A percentile compares a stretch with the other conserved stretches of the same genome.
phyloP scores from a whole-genome alignment of 1,140 invertebrate genomes.

The Pogonognathellus flavescens region DNA sequence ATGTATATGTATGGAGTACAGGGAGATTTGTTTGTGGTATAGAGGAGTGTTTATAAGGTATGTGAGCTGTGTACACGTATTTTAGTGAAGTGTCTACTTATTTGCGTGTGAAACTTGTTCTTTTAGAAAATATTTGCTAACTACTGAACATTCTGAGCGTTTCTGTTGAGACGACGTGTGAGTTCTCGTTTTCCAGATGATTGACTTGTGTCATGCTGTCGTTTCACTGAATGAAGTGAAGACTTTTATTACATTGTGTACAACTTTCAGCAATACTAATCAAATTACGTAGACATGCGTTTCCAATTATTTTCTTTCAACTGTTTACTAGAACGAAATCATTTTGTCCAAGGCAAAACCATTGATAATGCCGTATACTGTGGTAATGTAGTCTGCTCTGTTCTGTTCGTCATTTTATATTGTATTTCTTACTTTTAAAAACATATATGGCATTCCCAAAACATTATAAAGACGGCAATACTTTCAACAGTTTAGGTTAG shows the following conservation, averaged over 20 bases:
- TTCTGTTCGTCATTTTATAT: too few relatives aligned
- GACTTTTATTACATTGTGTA: conserved; percentile 54
- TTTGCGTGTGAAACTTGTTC: background rate
- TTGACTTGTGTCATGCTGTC: conserved; percentile 56
- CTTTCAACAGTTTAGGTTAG: too few relatives aligned
- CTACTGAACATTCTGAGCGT: background rate
- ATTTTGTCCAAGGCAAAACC: too few relatives aligned
- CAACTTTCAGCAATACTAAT: conserved; percentile 22
- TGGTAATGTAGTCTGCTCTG: too few relatives aligned
- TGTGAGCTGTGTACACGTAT: too few relatives aligned
- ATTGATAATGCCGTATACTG: too few relatives aligned
- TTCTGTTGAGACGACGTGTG: background rate
- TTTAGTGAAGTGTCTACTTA: background rate
- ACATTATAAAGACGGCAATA: too few relatives aligned
- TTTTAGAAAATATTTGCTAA: background rate
- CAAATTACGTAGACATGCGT: conserved; percentile 27
- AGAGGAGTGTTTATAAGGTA: too few relatives aligned
- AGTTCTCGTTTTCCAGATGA: conserved; percentile 51
- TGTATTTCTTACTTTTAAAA: too few relatives aligned
- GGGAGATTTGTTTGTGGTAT: too few relatives aligned
- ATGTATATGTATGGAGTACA: too few relatives aligned
- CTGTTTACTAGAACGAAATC: background rate
- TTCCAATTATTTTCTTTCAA: background rate
- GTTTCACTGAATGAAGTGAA: conserved; percentile 29
- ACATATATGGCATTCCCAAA: too few relatives aligned